Percentiles rank a stretch among this genome's conserved stretches.
These are phyloP conservation scores for Catostomus latipinnis DNA, from an alignment of 2,797 vertebrate species.

Conservation along the genomic window DNA sequence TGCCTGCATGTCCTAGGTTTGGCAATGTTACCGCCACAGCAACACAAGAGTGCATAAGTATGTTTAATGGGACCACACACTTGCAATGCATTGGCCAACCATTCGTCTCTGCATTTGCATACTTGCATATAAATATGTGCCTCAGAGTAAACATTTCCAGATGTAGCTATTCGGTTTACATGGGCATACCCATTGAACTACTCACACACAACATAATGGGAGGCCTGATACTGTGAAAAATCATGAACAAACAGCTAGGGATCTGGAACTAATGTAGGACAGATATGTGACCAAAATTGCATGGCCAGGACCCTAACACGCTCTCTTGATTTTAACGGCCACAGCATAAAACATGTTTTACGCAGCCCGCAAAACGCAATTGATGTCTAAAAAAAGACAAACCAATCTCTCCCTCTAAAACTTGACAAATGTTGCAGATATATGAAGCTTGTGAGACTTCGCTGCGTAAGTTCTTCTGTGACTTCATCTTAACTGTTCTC, in stretches of 20 bases:
- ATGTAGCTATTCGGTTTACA: slow-evolving; percentile 23
- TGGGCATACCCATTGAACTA: slow-evolving; percentile 1
- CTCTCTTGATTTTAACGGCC: slow-evolving; percentile 50
- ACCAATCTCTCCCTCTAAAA: not conserved
- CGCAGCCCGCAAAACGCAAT: slow-evolving; percentile 23
- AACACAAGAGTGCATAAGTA: too few relatives aligned
- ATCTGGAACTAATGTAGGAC: slow-evolving; percentile 55
- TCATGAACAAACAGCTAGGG: slow-evolving; percentile 45
- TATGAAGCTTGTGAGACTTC: not conserved
- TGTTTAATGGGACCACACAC: too few relatives aligned
- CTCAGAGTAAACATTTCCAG: slow-evolving; percentile 25
- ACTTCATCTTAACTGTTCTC: not conserved
- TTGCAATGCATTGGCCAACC: too few relatives aligned
- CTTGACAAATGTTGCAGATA: slow-evolving; percentile 22
- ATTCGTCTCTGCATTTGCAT: too few relatives aligned
- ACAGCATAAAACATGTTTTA: slow-evolving; percentile 52
- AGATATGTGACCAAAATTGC: slow-evolving; percentile 48
- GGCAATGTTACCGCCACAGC: too few relatives aligned
- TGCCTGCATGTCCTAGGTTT: too few relatives aligned
- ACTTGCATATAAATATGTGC: not conserved
- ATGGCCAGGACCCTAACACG: slow-evolving; percentile 34
- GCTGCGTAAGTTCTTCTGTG: not conserved
- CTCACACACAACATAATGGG: slow-evolving; percentile 20
- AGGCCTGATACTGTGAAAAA: slow-evolving; percentile 47
- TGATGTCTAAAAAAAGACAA: slow-evolving; percentile 8